Conservation (phyloP, 1,140 invertebrate genomes). For the Oncopeltus fasciatus region DNA sequence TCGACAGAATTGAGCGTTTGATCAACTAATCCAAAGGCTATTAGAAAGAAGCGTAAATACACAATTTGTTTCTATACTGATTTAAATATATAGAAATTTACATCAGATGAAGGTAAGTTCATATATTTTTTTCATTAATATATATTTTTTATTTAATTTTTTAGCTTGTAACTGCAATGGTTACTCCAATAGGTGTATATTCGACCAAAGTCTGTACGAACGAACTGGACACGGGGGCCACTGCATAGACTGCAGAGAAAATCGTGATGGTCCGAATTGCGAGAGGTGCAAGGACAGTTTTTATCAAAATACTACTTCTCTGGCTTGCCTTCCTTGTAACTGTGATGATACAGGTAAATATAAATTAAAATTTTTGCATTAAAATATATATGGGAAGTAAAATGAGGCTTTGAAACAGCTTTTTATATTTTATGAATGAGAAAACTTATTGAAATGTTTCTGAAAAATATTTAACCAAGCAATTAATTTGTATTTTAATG, state of each 20-base stretch:
- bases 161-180: constrained; percentile 95
- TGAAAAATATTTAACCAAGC: neutral
- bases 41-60: too few species aligned
- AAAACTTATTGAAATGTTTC: neutral
- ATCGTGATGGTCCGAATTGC: constrained; percentile 87
- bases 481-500: too few species aligned
- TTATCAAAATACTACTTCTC: constrained; percentile 52
- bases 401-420: too few species aligned
- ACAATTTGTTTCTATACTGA: too few species aligned
- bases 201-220: constrained; percentile 82
- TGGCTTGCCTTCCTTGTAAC: constrained; percentile 70
- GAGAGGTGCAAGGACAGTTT: constrained; percentile 84
- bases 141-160: constrained; percentile 26
- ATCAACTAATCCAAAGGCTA: too few species aligned
- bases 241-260: constrained; percentile 84
- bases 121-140: too few species aligned
- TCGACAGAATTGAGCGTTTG: too few species aligned
- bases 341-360: constrained; percentile 76
- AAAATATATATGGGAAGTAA: too few species aligned
- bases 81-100: too few species aligned
- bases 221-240: constrained; percentile 89
- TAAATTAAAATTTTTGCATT: too few species aligned
- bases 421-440: too few species aligned
- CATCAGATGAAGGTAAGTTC: too few species aligned
- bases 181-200: constrained; percentile 85